Evolutionary conservation across 2,797 vertebrate genomes (phyloP).

Genomic region (Euphonia xanthogaster): DNA sequence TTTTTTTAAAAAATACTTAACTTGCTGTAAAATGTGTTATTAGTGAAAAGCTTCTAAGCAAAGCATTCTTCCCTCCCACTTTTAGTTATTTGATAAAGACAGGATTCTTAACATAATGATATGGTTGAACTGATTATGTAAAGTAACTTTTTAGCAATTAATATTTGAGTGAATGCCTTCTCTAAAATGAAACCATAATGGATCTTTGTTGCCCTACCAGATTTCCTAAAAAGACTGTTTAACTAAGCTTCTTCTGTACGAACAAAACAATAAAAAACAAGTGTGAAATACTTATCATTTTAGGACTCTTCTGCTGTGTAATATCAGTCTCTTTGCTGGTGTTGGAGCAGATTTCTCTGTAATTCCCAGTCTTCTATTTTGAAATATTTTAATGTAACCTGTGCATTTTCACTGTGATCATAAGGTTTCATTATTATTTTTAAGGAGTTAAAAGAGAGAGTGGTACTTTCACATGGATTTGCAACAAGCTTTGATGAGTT

Average conservation of each 20-base stretch:
- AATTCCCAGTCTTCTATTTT: background rate
- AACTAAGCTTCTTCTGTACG: background rate
- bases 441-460: conserved; percentile 47
- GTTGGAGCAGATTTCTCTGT: background rate
- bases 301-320: background rate
- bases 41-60: conserved; percentile 34
- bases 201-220: background rate
- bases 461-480: conserved; percentile 21
- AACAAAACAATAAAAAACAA: conserved; percentile 7
- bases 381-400: conserved; percentile 3
- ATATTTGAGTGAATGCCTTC: conserved; percentile 33
- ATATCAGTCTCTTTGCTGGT: background rate
- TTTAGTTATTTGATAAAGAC: conserved; percentile 53
- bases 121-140: conserved; percentile 37
- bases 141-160: conserved; percentile 57
- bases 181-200: conserved; percentile 18
- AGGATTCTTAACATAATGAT: conserved; percentile 42
- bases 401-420: background rate
- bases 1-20: conserved; percentile 3
- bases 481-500: conserved; percentile 48
- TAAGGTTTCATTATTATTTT: conserved; percentile 20
- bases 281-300: background rate
- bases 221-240: conserved; percentile 10
- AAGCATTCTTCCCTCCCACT: conserved; percentile 6
- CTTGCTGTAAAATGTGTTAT: conserved; percentile 40